Conservation (phyloP, 2,113 vertebrate species). For the Antennarius striatus region DNA sequence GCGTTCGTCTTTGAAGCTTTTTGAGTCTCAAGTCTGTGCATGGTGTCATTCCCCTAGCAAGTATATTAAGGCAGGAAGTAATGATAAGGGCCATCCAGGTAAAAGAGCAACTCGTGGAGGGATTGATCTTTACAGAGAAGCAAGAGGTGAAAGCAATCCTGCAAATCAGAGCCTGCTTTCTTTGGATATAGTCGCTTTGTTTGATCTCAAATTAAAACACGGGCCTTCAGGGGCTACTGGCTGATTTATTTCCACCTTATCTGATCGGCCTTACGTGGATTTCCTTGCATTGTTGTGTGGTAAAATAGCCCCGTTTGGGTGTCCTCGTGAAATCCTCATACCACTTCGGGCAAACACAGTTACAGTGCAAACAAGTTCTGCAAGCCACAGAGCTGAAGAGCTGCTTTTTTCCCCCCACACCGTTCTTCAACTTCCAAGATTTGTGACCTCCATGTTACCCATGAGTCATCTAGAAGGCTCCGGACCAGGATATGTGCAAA, state of each 20-base stretch:
- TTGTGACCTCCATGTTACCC: slow-evolving; percentile 67
- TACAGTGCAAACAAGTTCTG: slow-evolving; percentile 53
- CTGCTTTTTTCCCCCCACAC: not conserved
- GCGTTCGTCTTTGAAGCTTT: slow-evolving; percentile 47
- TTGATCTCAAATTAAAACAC: slow-evolving; percentile 50
- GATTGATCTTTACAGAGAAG: slow-evolving; percentile 1
- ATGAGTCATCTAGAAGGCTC: slow-evolving; percentile 58
- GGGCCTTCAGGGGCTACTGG: slow-evolving; percentile 13
- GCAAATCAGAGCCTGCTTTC: not conserved
- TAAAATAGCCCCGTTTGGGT: slow-evolving; percentile 56
- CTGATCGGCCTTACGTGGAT: slow-evolving; percentile 68
- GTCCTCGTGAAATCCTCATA: slow-evolving; percentile 54
- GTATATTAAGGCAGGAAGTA: slow-evolving; percentile 4
- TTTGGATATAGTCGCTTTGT: slow-evolving; percentile 19
- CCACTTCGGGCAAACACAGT: slow-evolving; percentile 42
- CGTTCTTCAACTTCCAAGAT: slow-evolving; percentile 21
- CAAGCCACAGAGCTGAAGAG: slow-evolving; percentile 35
- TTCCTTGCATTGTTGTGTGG: slow-evolving; percentile 69
- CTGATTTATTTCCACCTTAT: slow-evolving; percentile 68
- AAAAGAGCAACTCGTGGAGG: slow-evolving; percentile 26
- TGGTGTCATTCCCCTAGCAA: slow-evolving; percentile 19
- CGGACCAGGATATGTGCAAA: slow-evolving; percentile 44
- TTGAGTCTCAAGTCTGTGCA: slow-evolving; percentile 16
- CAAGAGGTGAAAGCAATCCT: slow-evolving; percentile 24
- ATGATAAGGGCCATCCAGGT: slow-evolving; percentile 22